These are phyloP conservation scores for Notocelia uddmanniana DNA, from an alignment of 2,888 invertebrate genomes.

Conservation along the genomic window DNA sequence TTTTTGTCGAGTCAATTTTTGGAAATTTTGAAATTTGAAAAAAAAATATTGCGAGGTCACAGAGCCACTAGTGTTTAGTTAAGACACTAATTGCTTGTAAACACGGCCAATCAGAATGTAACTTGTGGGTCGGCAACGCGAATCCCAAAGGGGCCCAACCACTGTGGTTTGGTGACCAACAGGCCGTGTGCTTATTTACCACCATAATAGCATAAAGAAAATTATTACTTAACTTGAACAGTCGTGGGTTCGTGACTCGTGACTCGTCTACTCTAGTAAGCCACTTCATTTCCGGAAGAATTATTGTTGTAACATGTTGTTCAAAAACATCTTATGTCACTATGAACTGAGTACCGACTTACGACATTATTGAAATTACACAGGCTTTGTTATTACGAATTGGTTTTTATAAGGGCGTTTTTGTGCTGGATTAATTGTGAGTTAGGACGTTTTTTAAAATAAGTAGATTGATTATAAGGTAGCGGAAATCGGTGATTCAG, in stretches of 20 bases:
- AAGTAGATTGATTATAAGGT: neutral
- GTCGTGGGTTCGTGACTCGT: constrained; percentile 14
- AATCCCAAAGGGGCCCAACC: too few species aligned
- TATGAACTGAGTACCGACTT: neutral
- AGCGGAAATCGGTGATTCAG: constrained; percentile 9
- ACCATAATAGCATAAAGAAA: neutral
- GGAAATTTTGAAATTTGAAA: too few species aligned
- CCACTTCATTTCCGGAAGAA: constrained; percentile 8
- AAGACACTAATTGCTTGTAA: too few species aligned
- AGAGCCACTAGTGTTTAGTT: too few species aligned
- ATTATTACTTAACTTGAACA: neutral
- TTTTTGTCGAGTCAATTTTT: too few species aligned
- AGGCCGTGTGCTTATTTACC: neutral
- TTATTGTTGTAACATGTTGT: neutral
- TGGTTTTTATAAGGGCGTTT: neutral
- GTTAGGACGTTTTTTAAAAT: constrained; percentile 14
- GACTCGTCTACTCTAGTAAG: constrained; percentile 8
- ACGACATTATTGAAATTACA: neutral
- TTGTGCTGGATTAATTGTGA: too few species aligned
- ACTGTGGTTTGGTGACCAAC: too few species aligned
- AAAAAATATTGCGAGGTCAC: too few species aligned
- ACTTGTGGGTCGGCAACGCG: too few species aligned
- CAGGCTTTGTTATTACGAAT: neutral
- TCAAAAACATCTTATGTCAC: neutral
- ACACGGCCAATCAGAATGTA: too few species aligned